Percentiles rank a stretch among this genome's conserved stretches.
Conservation (phyloP, 2,888 invertebrate species). For the Metacarcinus magister region DNA sequence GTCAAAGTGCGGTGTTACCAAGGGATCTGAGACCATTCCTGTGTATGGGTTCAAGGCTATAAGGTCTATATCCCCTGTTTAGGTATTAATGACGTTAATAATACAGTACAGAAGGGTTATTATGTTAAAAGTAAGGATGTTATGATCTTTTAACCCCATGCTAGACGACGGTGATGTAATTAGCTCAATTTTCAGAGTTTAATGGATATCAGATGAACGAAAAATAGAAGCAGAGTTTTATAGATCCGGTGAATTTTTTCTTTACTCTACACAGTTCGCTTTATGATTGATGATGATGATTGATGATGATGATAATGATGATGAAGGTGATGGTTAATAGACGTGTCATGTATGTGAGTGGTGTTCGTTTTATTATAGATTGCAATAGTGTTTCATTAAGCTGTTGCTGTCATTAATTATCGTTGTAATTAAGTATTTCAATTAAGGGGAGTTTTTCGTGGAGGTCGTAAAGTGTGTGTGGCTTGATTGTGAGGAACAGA, state of each 20-base stretch:
- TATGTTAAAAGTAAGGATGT: no score
- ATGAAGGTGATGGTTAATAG: background rate
- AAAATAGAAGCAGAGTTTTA: background rate
- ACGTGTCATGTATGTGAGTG: background rate
- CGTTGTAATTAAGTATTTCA: background rate
- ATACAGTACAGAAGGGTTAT: no score
- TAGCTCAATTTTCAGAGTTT: no score
- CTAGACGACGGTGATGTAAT: no score
- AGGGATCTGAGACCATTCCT: no score
- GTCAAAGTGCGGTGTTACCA: no score
- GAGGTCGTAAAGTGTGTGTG: background rate
- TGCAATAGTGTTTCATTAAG: background rate
- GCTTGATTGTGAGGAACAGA: background rate
- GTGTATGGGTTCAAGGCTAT: no score
- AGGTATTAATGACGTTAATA: no score
- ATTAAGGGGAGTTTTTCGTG: background rate
- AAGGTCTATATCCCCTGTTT: no score
- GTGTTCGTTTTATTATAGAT: background rate
- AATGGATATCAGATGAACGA: background rate
- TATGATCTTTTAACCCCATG: no score
- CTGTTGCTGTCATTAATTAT: background rate
- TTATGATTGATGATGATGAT: background rate
- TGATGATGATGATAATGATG: no score
- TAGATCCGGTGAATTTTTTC: background rate
- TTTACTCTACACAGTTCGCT: background rate